Evolutionary conservation across 2,113 vertebrate species (phyloP), one percentile per base, ranked within the genome.

Genomic region (Oryzias melastigma): DNA sequence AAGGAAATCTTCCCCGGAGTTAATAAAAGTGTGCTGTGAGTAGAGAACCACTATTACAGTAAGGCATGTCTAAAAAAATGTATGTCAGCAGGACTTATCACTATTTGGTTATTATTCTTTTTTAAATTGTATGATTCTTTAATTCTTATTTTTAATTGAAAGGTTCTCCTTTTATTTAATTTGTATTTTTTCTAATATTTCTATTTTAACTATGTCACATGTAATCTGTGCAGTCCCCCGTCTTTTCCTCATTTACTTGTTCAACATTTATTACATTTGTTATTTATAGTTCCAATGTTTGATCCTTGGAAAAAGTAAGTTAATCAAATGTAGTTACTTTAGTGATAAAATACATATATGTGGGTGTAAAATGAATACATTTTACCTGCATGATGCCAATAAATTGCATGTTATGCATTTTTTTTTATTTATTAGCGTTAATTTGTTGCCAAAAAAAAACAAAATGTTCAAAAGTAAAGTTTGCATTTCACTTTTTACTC

Each of bases 241-340:
- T 42, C 45, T 44, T 17, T 44, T 27, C n/a, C 14, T 58, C 29
- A 49, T 53, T 57, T 63, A 47, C 19, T 35, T 17, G 20, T 52
- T 10, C 17, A 35, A 20, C 29, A 46, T 14, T 40, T 5, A n/a
- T 16, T 51, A 14, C 16, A 12, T 17, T 41, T 20, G 41, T 42
- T 47, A 66, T 62, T 42, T 22, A 62, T 62, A 40, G 65, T 59
- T 62, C 50, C 55, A 29, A 44, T 50, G 44, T 64, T 56, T 45
- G 62, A 77, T 78, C 54, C 62, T 52, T 79, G 80, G 80, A 70
- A 73, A 58, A 78, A 17, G 59, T 76, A 52, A 64, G 53, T 67
- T 44, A 71, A 67, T 68, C 73, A 17, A 47, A 47, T 10, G 19
- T 12, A 12, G n/a, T 7, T 2, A 10, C 19, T n/a, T 7, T n/a